Base-by-base conservation (phyloP, 2,888 invertebrate species). In the Rhamphomyia laevipes region DNA sequence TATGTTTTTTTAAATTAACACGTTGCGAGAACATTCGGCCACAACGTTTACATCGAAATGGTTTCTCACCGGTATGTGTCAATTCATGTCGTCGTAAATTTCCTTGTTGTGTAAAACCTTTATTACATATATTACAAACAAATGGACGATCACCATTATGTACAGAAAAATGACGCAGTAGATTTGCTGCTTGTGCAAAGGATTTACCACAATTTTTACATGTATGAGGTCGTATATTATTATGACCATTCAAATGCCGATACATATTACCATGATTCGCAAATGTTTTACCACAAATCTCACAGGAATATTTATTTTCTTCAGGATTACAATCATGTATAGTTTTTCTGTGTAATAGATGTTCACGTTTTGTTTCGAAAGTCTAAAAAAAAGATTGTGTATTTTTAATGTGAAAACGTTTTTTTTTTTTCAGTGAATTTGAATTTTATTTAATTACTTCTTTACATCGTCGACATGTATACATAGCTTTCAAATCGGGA, bases 1-100 rank as follows among this genome's bases (percentile, higher is more conserved):
- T 67, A 54, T 69, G 68, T 52, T 69, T 69, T 52, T 69, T 69
- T n/a, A 69, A 62, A 57, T 69, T 69, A 16, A 69, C 67, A 42
- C 68, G 61, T 50, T 69, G 68, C 10, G 69, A 67, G 51, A 69
- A 69, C 52, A 65, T 67, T 31, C 67, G 62, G 12, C 66, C 66
- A 47, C 68, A 69, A 13, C 67, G 61, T 55, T 66, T 67, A 55
- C 68, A 69, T 4, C 67, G 66, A 51, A 67, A 69, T 18, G 68
- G 68, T 52, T 69, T 69, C 46, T 69, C 69, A 21, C 68, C 68
- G 15, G 69, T 69, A 48, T 69, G 68, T 51, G 65, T 67, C 53
- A 69, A 61, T 55, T 69, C 66, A 57, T 69, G 68, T 46, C 68
- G 64, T 45, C 65, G 64, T 61, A 69, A 63, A 54, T 69, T 69